phyloP scores from a whole-genome alignment of 2,113 vertebrate species.

The Oceanodroma tethys region DNA sequence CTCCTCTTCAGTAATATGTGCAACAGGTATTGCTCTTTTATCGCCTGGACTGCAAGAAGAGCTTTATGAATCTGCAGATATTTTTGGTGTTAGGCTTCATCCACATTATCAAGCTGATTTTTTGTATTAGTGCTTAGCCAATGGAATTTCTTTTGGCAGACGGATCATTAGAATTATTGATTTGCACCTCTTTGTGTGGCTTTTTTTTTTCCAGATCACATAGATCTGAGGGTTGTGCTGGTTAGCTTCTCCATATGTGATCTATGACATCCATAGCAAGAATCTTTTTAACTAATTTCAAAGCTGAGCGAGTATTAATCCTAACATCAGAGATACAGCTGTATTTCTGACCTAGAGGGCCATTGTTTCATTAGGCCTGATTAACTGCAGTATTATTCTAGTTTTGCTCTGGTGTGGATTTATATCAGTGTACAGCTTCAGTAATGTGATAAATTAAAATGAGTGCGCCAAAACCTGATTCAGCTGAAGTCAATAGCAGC shows the following conservation, averaged over 20 bases:
- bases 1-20: background rate
- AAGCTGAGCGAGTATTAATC: background rate
- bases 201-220: background rate
- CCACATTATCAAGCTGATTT: background rate
- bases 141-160: background rate
- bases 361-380: constrained; percentile 13
- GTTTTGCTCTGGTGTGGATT: background rate
- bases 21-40: background rate
- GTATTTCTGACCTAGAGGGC: constrained; percentile 28
- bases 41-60: background rate
- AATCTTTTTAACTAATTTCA: constrained; percentile 2
- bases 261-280: background rate
- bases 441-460: constrained; percentile 30
- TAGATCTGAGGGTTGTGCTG: background rate
- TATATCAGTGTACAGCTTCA: background rate
- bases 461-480: background rate
- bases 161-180: background rate
- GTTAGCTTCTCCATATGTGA: background rate
- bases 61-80: background rate
- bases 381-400: constrained; percentile 7
- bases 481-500: background rate
- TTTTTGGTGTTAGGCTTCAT: background rate
- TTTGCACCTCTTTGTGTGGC: background rate
- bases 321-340: constrained; percentile 21
- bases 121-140: background rate